Conservation (phyloP, 2,113 vertebrate species). For the Lucifuga dentata region DNA sequence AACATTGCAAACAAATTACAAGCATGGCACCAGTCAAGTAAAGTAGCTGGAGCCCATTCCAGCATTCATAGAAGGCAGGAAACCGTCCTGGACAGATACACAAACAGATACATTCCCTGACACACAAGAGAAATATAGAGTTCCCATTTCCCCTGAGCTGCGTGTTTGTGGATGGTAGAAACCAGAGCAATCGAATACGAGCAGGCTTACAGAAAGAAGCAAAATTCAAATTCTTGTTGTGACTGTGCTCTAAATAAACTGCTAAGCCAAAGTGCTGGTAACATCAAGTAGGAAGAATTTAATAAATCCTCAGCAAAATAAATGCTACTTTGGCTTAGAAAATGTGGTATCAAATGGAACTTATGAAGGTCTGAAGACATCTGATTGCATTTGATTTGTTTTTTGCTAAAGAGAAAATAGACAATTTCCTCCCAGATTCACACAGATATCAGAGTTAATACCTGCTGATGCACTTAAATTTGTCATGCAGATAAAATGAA, state of each 20-base stretch:
- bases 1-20: too few relatives aligned
- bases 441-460: too few relatives aligned
- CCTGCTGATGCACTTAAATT: too few relatives aligned
- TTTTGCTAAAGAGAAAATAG: not conserved
- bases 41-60: too few relatives aligned
- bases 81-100: too few relatives aligned
- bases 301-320: conserved; percentile 4
- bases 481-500: too few relatives aligned
- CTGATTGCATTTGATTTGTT: not conserved
- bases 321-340: conserved; percentile 11
- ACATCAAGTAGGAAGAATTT: conserved; percentile 14
- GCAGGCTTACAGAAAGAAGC: too few relatives aligned
- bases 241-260: conserved; percentile 23
- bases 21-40: too few relatives aligned
- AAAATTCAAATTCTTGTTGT: too few relatives aligned
- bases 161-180: conserved; percentile 24
- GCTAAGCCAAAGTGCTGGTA: conserved; percentile 1
- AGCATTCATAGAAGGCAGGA: too few relatives aligned
- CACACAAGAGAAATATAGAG: too few relatives aligned
- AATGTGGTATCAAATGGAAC: not conserved
- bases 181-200: too few relatives aligned
- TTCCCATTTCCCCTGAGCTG: not conserved
- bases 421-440: not conserved
- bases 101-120: conserved; percentile 13
- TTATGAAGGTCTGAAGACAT: conserved; percentile 21